Percentiles rank a stretch among this genome's conserved stretches.
phyloP scores from a whole-genome alignment of 2,113 vertebrate genomes.

The Saguinus imperator region DNA sequence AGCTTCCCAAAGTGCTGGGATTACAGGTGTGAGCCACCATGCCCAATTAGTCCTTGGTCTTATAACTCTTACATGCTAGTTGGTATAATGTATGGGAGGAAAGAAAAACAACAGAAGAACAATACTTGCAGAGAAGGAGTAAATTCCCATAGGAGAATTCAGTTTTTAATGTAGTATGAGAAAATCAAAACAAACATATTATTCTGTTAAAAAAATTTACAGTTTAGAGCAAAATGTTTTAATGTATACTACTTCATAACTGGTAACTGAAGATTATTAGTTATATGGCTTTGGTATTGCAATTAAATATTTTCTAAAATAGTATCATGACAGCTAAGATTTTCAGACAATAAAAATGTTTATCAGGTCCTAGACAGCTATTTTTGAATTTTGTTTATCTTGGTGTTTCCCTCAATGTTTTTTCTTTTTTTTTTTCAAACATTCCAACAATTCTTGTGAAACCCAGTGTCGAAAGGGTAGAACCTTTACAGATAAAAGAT shows the following conservation, averaged over 20 bases:
- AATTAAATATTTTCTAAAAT: slow-evolving; percentile 38
- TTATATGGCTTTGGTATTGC: not conserved
- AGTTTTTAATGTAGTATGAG: not conserved
- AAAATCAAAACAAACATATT: not conserved
- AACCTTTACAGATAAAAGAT: not conserved
- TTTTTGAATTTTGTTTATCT: slow-evolving; percentile 16
- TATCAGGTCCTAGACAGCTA: not conserved
- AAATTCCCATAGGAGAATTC: not conserved
- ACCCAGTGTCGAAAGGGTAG: not conserved
- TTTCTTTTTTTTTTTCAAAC: not conserved
- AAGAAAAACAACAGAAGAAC: not conserved
- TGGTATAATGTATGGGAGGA: not conserved
- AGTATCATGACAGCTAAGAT: not conserved
- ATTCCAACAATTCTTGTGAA: not conserved
- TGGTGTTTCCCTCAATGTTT: not conserved
- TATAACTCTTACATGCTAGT: not conserved
- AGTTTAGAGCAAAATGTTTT: not conserved
- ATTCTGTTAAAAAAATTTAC: not conserved
- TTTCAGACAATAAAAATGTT: slow-evolving; percentile 7
- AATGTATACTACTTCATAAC: not conserved
- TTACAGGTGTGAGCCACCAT: too few relatives aligned
- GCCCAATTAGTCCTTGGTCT: not conserved
- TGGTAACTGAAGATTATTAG: slow-evolving; percentile 23
- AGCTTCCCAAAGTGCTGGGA: too few relatives aligned
- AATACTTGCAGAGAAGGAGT: not conserved